Conservation (phyloP, 2,797 vertebrate species). For the Ammospiza maritima region DNA sequence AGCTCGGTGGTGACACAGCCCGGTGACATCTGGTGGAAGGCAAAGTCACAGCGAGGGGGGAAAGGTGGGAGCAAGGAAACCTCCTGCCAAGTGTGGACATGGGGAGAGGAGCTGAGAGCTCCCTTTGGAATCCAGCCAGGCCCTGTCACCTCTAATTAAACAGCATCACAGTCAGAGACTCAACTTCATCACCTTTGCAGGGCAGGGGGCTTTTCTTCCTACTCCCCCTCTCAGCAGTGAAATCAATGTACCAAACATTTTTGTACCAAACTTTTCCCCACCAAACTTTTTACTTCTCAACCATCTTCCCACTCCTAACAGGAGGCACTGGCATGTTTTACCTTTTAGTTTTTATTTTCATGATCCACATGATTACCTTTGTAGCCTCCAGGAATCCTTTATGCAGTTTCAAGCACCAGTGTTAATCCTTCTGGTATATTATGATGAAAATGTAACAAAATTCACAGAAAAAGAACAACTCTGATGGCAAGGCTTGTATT, state of each 20-base stretch:
- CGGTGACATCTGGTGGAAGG: constrained; percentile 83
- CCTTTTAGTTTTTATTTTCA: not conserved
- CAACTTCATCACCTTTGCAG: not conserved
- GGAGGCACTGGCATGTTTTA: not conserved
- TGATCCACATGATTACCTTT: not conserved
- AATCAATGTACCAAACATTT: not conserved
- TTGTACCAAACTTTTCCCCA: not conserved
- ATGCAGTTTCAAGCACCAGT: not conserved
- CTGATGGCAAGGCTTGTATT: not conserved
- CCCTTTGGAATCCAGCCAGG: constrained; percentile 76
- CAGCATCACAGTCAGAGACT: not conserved
- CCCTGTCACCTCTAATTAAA: constrained; percentile 76
- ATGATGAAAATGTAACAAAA: not conserved
- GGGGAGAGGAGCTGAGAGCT: constrained; percentile 69
- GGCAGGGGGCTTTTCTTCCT: not conserved
- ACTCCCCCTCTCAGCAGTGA: rapidly evolving
- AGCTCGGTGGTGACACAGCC: constrained; percentile 65
- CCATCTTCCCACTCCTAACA: not conserved
- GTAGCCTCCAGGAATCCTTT: not conserved
- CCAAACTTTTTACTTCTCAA: not conserved
- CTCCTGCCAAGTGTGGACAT: constrained; percentile 77
- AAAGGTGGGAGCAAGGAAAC: constrained; percentile 75
- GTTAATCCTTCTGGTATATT: not conserved
- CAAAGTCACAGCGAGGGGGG: constrained; percentile 74
- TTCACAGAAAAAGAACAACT: not conserved